Conservation (phyloP, 2,113 vertebrate species). For the Sarotherodon lohbergeri region DNA sequence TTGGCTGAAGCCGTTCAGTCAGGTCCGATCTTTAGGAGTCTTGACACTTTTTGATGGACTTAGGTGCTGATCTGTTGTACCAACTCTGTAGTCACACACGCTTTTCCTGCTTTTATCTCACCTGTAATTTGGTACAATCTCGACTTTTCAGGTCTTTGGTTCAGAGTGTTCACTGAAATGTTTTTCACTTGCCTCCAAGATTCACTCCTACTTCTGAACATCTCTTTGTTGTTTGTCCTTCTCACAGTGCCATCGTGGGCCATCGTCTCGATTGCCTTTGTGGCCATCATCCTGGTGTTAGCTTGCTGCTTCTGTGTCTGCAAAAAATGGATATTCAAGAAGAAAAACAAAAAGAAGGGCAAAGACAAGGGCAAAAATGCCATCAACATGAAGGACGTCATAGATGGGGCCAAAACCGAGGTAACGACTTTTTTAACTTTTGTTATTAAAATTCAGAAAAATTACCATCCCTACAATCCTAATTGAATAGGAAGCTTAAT, state of each 20-base stretch:
- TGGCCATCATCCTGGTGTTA: slow-evolving; percentile 91
- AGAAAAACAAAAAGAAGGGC: slow-evolving; percentile 99
- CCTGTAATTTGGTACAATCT: slow-evolving; percentile 5
- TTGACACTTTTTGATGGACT: slow-evolving; percentile 26
- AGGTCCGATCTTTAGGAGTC: slow-evolving; percentile 42
- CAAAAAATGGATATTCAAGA: slow-evolving; percentile 99
- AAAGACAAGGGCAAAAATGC: slow-evolving; percentile 99
- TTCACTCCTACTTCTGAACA: not conserved
- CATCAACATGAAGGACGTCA: slow-evolving; percentile 99
- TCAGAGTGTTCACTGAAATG: not conserved
- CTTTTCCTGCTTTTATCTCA: slow-evolving; percentile 10
- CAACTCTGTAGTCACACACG: not conserved
- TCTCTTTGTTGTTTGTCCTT: not conserved
- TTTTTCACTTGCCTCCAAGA: not conserved
- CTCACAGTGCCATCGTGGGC: slow-evolving; percentile 96
- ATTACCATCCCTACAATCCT: not conserved
- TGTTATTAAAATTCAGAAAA: not conserved
- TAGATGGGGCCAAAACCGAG: slow-evolving; percentile 94
- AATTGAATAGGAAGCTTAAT: not conserved
- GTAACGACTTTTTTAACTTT: slow-evolving; percentile 72
- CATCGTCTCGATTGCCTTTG: slow-evolving; percentile 96
- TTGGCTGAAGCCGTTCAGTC: slow-evolving; percentile 35
- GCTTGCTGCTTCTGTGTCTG: slow-evolving; percentile 99
- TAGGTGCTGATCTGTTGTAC: not conserved
- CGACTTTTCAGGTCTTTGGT: not conserved